Base-by-base conservation (phyloP, 2,888 invertebrate species). In the Pachycephus smyrnensis region DNA sequence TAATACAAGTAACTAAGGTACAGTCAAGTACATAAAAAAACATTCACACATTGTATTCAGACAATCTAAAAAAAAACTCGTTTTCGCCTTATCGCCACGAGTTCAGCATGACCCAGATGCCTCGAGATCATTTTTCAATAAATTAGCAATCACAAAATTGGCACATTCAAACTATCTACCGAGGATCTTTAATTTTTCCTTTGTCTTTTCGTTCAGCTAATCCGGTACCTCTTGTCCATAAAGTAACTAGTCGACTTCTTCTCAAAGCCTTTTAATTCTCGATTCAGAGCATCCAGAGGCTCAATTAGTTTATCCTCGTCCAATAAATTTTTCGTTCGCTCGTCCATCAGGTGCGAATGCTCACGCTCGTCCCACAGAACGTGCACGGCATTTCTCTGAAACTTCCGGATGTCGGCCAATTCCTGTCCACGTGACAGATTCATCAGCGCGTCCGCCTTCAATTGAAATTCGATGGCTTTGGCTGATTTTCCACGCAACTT, bases 401-500 rank as follows among this genome's bases (percentile, higher is more conserved):
- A 90, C 68, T 90, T 88, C 79, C 90, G 86, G 23, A 91, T 88
- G 75, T 92, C 90, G 31, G 93, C 92, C 74, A 92, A 85, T 76
- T 92, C 92, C 11, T 92, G 89, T 85, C 91, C 90, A 89, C 92
- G 92, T 0, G 92, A 92, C 68, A 95, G 92, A 88, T 94, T 94
- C 82, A 91, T 92, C 77, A 93, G 89, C 68, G 93, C 87, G 30
- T 90, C 90, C 2, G 89, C 84, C 79, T 87, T 88, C n/a, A 92
- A 80, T 31, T 92, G 90, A 76, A 90, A 89, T 81, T 91, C 95
- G 80, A 97, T 97, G 73, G 94, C 94, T 87, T 93, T 94, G 11
- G 96, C 96, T 3, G 96, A 96, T 93, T 95, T 96, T 75, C 96
- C 96, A 86, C 95, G 93, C 74, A 96, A 90, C 85, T 92, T 93